Evolutionary conservation across 2,888 invertebrate species (phyloP).

Genomic region (Pharmacophagus antenor): DNA sequence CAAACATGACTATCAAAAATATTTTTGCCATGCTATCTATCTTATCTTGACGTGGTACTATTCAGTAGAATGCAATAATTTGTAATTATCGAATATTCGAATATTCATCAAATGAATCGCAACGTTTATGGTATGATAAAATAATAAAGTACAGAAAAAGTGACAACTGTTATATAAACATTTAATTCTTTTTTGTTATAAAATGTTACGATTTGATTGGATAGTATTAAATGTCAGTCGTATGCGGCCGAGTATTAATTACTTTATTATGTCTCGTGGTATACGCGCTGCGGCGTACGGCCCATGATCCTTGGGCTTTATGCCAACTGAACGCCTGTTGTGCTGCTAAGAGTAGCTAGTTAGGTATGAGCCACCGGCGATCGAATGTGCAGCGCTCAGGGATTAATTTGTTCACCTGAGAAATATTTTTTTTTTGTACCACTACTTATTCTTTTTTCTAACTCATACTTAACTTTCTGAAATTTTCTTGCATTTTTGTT

Average conservation of each 20-base stretch:
- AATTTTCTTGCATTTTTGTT: too few relatives aligned
- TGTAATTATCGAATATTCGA: background rate
- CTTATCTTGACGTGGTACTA: slow-evolving; percentile 21
- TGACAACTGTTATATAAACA: too few relatives aligned
- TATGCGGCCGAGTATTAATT: slow-evolving; percentile 8
- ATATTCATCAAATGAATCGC: too few relatives aligned
- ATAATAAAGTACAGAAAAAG: too few relatives aligned
- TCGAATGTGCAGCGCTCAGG: slow-evolving; percentile 29
- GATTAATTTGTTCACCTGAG: slow-evolving; percentile 18
- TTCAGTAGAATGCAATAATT: too few relatives aligned
- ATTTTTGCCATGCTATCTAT: slow-evolving; percentile 27
- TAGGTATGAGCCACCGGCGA: slow-evolving; percentile 29
- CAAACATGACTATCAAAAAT: slow-evolving; percentile 36
- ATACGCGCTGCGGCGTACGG: slow-evolving; percentile 22
- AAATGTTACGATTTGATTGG: too few relatives aligned
- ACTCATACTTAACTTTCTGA: too few relatives aligned
- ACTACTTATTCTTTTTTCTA: background rate
- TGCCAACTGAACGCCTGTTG: slow-evolving; percentile 54
- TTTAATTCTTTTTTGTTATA: too few relatives aligned
- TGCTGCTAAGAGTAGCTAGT: too few relatives aligned
- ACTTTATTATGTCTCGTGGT: slow-evolving; percentile 4
- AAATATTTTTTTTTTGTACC: background rate
- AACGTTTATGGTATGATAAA: too few relatives aligned
- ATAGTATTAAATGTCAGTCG: slow-evolving; percentile 3
- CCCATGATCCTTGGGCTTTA: slow-evolving; percentile 56